Conservation (phyloP, 2,888 invertebrate genomes). For the Drosophila rellima region DNA sequence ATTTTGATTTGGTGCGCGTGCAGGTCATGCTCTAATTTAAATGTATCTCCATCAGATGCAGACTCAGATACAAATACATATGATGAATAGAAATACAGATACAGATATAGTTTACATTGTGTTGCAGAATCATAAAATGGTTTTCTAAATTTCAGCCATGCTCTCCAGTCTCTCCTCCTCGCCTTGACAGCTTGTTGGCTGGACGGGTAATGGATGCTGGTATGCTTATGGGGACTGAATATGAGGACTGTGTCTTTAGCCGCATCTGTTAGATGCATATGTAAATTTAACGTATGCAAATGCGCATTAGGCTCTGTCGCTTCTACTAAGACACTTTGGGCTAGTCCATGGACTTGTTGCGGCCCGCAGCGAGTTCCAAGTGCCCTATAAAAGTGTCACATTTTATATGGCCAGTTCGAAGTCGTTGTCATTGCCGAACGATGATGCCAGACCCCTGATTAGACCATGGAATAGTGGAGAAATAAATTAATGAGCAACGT, state of each 20-base stretch:
- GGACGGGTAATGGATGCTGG: conserved; percentile 56
- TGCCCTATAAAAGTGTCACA: conserved; percentile 79
- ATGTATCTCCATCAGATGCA: conserved; percentile 17
- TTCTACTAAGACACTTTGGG: conserved; percentile 4
- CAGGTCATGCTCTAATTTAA: conserved; percentile 68
- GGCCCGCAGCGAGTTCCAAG: conserved; percentile 69
- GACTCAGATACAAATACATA: conserved; percentile 26
- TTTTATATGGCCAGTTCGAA: conserved; percentile 61
- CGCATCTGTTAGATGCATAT: conserved; percentile 66
- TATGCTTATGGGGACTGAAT: conserved; percentile 3
- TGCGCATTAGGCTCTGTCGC: conserved; percentile 43
- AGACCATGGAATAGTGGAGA: conserved; percentile 40
- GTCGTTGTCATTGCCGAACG: conserved; percentile 10
- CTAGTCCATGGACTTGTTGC: conserved; percentile 15
- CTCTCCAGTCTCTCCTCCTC: conserved; percentile 26
- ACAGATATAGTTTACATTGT: conserved; percentile 15
- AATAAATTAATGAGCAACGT: conserved; percentile 37
- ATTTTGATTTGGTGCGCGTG: conserved; percentile 76
- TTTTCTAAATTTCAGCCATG: conserved; percentile 43
- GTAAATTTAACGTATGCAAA: conserved; percentile 69
- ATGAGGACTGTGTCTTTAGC: conserved; percentile 22
- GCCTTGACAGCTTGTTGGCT: conserved; percentile 7
- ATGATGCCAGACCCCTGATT: conserved; percentile 58
- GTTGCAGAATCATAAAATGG: conserved; percentile 56
- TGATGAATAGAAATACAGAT: conserved; percentile 27